Evolutionary conservation across 2,888 invertebrate genomes (phyloP).

Genomic region (Hofmannophila pseudospretella): DNA sequence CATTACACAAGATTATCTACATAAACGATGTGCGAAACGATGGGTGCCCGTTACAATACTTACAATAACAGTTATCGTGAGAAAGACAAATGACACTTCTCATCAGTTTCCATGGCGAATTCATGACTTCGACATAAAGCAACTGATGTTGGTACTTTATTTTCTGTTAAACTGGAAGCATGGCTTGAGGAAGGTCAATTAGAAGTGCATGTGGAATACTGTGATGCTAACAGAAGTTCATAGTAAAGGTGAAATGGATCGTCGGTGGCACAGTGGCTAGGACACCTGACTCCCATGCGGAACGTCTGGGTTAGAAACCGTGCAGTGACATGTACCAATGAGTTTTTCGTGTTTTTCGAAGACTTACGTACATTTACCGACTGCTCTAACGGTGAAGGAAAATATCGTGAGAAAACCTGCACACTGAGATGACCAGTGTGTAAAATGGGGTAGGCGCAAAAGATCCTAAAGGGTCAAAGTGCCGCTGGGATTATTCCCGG

Average conservation of each 20-base stretch:
- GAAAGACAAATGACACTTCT: constrained; percentile 10
- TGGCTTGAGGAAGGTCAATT: constrained; percentile 10
- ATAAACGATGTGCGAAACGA: constrained; percentile 10
- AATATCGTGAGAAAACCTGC: no score
- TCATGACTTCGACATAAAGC: constrained; percentile 14
- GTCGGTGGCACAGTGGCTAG: no score
- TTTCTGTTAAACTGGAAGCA: constrained; percentile 7
- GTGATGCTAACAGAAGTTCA: background rate
- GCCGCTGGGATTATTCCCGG: no score
- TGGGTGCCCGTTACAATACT: constrained; percentile 7
- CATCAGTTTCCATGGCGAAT: constrained; percentile 10
- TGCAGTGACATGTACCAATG: no score
- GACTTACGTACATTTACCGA: no score
- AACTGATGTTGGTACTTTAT: constrained; percentile 1
- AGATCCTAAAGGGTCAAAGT: no score
- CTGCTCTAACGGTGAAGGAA: no score
- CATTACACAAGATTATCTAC: constrained; percentile 3
- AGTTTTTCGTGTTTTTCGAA: no score
- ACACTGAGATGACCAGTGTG: no score
- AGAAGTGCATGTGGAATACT: constrained; percentile 8
- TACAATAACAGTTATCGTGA: constrained; percentile 12
- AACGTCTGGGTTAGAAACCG: no score
- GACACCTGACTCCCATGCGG: no score
- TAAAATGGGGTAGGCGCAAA: no score
- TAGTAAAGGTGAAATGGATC: background rate